These are phyloP conservation scores for Mesorhabditis belari DNA, from an alignment of 2,888 invertebrate genomes.

Conservation along the genomic window DNA sequence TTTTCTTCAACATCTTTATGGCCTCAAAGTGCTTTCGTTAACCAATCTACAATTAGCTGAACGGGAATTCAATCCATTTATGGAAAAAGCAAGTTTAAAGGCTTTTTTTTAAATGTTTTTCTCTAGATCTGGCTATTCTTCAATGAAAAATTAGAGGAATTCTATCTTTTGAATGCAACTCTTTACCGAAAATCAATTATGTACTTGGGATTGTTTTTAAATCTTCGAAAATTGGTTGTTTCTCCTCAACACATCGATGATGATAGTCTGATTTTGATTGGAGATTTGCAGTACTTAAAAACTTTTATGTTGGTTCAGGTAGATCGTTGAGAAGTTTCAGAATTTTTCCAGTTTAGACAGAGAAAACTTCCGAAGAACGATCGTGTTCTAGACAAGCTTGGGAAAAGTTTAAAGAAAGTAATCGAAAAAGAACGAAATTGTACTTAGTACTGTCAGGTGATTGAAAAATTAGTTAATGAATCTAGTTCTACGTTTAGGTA, in stretches of 20 bases:
- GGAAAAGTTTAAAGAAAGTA: conserved; percentile 58
- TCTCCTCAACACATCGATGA: conserved; percentile 64
- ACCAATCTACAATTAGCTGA: conserved; percentile 71
- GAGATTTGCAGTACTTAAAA: conserved; percentile 56
- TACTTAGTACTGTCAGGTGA: conserved; percentile 63
- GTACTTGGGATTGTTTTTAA: conserved; percentile 71
- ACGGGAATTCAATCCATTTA: conserved; percentile 65
- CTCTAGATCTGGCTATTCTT: conserved; percentile 60
- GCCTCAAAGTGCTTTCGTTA: conserved; percentile 65
- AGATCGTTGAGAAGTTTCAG: not conserved
- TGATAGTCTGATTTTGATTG: conserved; percentile 29
- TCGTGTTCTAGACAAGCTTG: conserved; percentile 56
- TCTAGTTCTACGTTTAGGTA: conserved; percentile 11
- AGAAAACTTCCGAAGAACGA: conserved; percentile 52
- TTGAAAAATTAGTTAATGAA: conserved; percentile 42
- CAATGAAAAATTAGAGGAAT: conserved; percentile 62
- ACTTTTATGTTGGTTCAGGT: conserved; percentile 65
- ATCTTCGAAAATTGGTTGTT: conserved; percentile 62
- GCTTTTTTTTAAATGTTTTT: not conserved
- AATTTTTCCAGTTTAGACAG: conserved; percentile 61
- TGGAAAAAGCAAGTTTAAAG: conserved; percentile 62
- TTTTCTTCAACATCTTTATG: conserved; percentile 65
- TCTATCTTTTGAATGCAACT: conserved; percentile 71
- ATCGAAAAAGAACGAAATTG: conserved; percentile 65
- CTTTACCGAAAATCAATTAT: conserved; percentile 67